Conservation (phyloP, 2,797 vertebrate species). For the Brachyrhaphis roseni region DNA sequence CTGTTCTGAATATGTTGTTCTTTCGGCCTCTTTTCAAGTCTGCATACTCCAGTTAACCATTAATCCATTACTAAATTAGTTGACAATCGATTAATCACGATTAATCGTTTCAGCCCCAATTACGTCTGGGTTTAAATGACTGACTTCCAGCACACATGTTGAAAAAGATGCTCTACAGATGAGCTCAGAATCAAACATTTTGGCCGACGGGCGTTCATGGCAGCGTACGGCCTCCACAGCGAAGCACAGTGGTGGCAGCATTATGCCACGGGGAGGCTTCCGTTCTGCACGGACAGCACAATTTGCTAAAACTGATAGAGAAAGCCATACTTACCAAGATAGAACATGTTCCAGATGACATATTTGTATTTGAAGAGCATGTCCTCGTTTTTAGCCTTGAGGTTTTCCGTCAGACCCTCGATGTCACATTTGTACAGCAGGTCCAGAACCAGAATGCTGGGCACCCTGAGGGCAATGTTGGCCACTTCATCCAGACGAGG, state of each 20-base stretch:
- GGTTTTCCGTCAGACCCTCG: slow-evolving; percentile 80
- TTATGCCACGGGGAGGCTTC: background rate
- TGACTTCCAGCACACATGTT: background rate
- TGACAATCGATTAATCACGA: too few relatives aligned
- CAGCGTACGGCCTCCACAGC: background rate
- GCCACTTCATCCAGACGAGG: slow-evolving; percentile 83
- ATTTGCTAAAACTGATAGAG: background rate
- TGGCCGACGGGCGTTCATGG: background rate
- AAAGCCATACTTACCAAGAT: slow-evolving; percentile 75
- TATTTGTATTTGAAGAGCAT: slow-evolving; percentile 83
- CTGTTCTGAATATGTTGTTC: too few relatives aligned
- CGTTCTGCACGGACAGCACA: background rate
- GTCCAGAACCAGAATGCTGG: slow-evolving; percentile 85
- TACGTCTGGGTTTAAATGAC: background rate
- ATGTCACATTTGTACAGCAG: slow-evolving; percentile 88
- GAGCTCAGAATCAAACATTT: background rate
- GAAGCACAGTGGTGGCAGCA: background rate
- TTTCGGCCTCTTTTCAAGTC: too few relatives aligned
- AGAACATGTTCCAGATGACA: slow-evolving; percentile 85
- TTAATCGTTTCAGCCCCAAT: too few relatives aligned
- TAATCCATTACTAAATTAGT: too few relatives aligned
- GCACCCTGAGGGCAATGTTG: slow-evolving; percentile 86
- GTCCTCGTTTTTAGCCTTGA: slow-evolving; percentile 82
- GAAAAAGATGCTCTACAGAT: background rate
- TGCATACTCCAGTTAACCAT: too few relatives aligned